Base-by-base conservation (phyloP, 2,113 vertebrate genomes). In the Thunnus maccoyii region DNA sequence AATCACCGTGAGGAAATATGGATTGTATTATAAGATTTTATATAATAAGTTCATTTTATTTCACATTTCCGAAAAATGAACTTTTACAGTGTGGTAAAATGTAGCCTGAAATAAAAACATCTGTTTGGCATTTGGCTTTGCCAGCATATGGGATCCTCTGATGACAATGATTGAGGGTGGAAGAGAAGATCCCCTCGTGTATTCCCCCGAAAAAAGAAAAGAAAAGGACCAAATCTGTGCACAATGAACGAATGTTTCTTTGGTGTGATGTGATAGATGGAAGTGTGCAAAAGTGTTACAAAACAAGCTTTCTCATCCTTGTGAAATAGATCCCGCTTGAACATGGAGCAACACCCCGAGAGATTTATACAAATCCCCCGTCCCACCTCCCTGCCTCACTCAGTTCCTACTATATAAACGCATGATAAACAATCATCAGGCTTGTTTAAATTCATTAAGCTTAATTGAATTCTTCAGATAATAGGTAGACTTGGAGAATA, bases 11-110 rank as follows among this genome's bases (percentile, higher is more conserved):
- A 76, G 87, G 86, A 92, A 94, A 94, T 90, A 76, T 76, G 81
- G 86, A 89, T 81, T 51, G 54, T 78, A 82, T 93, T 92, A 89
- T 76, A 84, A 72, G 71, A 91, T 91, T 93, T 85, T 83, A 76
- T 88, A 82, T 86, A 90, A 92, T 91, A 93, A 88, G 68, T 94
- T 85, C 25, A 63, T 88, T 91, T 94, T 90, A 94, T 93, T 93
- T 94, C 83, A 91, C 77, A 92, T 94, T 94, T 94, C 91, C 89
- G 88, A 91, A 92, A 86, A 93, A 88, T 81, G 54, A 88, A 84
- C 58, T 81, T 94, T 95, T 94, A 94, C 86, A 88, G 88, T 72
- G 82, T 90, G 92, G 94, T 94, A 90, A 93, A 94, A 92, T 76
- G 89, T 80, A 79, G 85, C 83, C 88, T 73, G 84, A 92, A 91